Evolutionary conservation across 2,888 invertebrate genomes (phyloP).

Genomic region (Coleophora flavipennella): DNA sequence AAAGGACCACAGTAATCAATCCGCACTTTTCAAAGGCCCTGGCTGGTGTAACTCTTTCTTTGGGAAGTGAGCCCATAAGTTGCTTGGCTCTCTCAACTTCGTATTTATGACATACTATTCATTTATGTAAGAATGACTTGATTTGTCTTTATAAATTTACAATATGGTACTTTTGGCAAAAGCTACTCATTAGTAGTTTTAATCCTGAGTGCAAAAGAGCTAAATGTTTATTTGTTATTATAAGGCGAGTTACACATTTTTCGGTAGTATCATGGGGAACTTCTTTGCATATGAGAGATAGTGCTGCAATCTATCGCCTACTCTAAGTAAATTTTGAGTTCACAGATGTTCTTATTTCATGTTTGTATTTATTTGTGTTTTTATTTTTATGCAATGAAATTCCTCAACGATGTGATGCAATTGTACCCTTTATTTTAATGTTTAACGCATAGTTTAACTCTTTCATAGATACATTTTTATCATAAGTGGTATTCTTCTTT

Average conservation of each 20-base stretch:
- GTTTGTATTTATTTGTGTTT: neutral
- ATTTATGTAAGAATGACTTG: constrained; percentile 8
- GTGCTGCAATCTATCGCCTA: constrained; percentile 8
- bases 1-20: neutral
- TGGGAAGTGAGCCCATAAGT: neutral
- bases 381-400: neutral
- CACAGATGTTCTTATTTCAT: neutral
- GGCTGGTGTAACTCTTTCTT: neutral
- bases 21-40: neutral
- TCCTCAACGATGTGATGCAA: neutral
- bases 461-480: too few species aligned
- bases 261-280: neutral
- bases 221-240: neutral
- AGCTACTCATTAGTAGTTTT: constrained; percentile 1
- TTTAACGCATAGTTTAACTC: neutral
- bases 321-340: constrained; percentile 37
- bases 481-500: too few species aligned
- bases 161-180: neutral
- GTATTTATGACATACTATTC: neutral
- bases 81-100: neutral
- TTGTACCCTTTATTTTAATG: neutral
- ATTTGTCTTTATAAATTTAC: neutral
- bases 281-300: neutral
- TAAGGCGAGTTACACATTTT: neutral
- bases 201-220: neutral